These are phyloP conservation scores for Agonopterix subpropinquella DNA, from an alignment of 2,888 invertebrate genomes.

Conservation along the genomic window DNA sequence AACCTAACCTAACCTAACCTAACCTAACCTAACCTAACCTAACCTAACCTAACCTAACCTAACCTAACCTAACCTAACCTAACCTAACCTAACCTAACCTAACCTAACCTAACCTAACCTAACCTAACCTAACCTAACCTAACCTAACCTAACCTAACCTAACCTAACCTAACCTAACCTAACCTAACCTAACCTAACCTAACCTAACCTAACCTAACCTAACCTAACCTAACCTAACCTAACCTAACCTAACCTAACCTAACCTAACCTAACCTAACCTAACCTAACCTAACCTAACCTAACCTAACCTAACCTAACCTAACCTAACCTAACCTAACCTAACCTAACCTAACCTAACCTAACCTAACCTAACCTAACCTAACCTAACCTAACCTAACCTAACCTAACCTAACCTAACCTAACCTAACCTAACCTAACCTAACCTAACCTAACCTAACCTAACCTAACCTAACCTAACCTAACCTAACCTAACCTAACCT, in stretches of 20 bases:
- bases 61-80: slow-evolving; percentile 17
- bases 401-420: too few relatives aligned
- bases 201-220: slow-evolving; percentile 16
- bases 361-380: too few relatives aligned
- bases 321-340: too few relatives aligned
- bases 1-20: slow-evolving; percentile 14
- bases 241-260: slow-evolving; percentile 16
- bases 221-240: slow-evolving; percentile 17
- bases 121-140: slow-evolving; percentile 18
- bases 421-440: too few relatives aligned
- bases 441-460: too few relatives aligned
- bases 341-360: too few relatives aligned
- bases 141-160: slow-evolving; percentile 17
- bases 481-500: too few relatives aligned
- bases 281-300: slow-evolving; percentile 8
- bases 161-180: slow-evolving; percentile 16
- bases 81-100: slow-evolving; percentile 17
- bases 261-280: slow-evolving; percentile 12
- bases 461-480: too few relatives aligned
- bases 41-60: slow-evolving; percentile 17
- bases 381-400: too few relatives aligned
- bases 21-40: slow-evolving; percentile 15
- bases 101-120: slow-evolving; percentile 18
- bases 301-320: slow-evolving; percentile 12
- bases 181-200: slow-evolving; percentile 13